Evolutionary conservation across 2,797 vertebrate genomes (phyloP).

Genomic region (Poeciliopsis presidionis): DNA sequence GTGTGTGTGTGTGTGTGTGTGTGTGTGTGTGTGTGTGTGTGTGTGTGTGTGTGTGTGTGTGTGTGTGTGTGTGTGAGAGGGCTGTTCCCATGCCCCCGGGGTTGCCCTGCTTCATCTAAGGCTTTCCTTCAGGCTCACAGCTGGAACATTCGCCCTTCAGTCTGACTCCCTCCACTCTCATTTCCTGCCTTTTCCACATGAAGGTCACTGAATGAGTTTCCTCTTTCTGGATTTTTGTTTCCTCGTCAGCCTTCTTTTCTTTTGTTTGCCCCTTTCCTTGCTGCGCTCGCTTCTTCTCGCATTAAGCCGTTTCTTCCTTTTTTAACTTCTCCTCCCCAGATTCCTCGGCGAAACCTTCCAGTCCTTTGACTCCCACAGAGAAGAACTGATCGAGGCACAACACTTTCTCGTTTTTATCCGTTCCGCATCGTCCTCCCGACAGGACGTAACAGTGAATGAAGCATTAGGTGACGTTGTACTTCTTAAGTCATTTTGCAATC

Average conservation of each 20-base stretch:
- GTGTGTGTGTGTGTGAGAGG: not conserved
- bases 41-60: no score
- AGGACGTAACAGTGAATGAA: conserved; percentile 3
- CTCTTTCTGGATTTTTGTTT: conserved; percentile 12
- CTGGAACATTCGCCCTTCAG: conserved; percentile 45
- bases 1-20: conserved; percentile 22
- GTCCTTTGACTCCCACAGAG: not conserved
- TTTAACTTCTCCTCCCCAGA: conserved; percentile 12
- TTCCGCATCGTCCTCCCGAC: conserved; percentile 5
- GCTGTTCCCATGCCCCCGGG: conserved; percentile 50
- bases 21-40: not conserved
- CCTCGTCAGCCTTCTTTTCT: conserved; percentile 2
- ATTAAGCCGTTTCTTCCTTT: conserved; percentile 4
- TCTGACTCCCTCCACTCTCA: conserved; percentile 50
- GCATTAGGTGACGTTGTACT: conserved; percentile 22
- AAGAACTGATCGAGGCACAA: not conserved
- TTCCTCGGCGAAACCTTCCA: not conserved
- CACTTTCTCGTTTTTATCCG: conserved; percentile 4
- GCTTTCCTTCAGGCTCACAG: conserved; percentile 60
- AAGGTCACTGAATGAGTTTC: conserved; percentile 32
- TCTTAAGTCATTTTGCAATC: conserved; percentile 20
- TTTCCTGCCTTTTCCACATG: conserved; percentile 37
- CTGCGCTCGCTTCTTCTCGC: not conserved
- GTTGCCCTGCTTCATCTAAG: conserved; percentile 49
- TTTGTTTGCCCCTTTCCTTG: not conserved